These are phyloP conservation scores for Meloidogyne chitwoodi DNA, from an alignment of 1,140 invertebrate species.

Conservation along the genomic window DNA sequence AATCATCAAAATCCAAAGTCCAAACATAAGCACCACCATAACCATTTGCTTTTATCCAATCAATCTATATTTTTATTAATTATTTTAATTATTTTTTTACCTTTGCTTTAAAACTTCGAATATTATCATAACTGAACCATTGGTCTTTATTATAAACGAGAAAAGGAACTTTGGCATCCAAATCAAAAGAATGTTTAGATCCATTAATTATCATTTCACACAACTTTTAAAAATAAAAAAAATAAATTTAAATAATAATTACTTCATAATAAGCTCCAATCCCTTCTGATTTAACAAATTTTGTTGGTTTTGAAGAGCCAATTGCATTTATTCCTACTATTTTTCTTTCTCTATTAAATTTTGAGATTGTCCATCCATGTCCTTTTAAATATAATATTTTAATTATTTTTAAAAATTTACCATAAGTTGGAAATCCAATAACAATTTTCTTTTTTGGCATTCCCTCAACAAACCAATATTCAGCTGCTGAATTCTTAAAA, in stretches of 20 bases:
- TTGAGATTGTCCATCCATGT: slow-evolving; percentile 80
- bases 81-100: neutral
- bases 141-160: slow-evolving; percentile 74
- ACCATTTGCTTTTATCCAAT: slow-evolving; percentile 81
- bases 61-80: slow-evolving; percentile 68
- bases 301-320: slow-evolving; percentile 77
- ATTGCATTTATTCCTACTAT: slow-evolving; percentile 82
- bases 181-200: slow-evolving; percentile 76
- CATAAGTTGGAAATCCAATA: slow-evolving; percentile 95
- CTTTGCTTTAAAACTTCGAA: slow-evolving; percentile 62
- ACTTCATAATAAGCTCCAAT: slow-evolving; percentile 86
- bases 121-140: slow-evolving; percentile 85
- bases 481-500: slow-evolving; percentile 76
- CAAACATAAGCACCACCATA: slow-evolving; percentile 92
- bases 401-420: slow-evolving; percentile 56
- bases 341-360: slow-evolving; percentile 67
- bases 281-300: slow-evolving; percentile 84
- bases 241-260: slow-evolving; percentile 62
- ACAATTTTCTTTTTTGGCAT: slow-evolving; percentile 89
- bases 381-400: slow-evolving; percentile 63
- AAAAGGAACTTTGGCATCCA: slow-evolving; percentile 78
- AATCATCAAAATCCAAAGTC: slow-evolving; percentile 93
- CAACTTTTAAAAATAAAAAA: too few relatives aligned
- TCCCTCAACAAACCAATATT: slow-evolving; percentile 86
- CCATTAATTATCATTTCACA: slow-evolving; percentile 85